Base-by-base conservation (phyloP, 1,140 invertebrate species). In the Magallana gigas region DNA sequence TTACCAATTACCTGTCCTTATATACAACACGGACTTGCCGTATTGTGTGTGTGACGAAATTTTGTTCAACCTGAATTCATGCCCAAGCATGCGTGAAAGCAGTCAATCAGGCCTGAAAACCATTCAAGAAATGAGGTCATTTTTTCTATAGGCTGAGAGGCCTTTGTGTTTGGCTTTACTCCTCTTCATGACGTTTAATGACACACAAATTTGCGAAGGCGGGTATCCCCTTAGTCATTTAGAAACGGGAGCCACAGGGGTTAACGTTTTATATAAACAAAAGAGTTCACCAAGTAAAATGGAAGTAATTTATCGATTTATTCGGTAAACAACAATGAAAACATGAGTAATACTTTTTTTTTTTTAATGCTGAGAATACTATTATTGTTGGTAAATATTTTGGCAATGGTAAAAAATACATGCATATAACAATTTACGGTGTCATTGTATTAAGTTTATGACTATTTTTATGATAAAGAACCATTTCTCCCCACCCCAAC, bases 1-100 rank as follows among this genome's bases (percentile, higher is more conserved):
- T 76, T 76, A 36, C 68, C 68, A 76, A 29, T 76, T 76, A 76
- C 68, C 68, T 18, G 68, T 23, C 23, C 36, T 18, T 76, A 36
- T 76, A 76, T 76, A 76, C 14, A 29, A 11, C 18, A 29, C 11
- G 9, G 18, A 29, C 68, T 29, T 29, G 68, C 36, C 23, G 23
- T 76, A 76, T 76, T 76, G 68, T 71, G 64, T 18, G 64, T 62
- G n/a, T 76, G 68, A 76, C 23, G 23, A 36, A 36, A 76, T 9
- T 76, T 76, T 23, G 23, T 76, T 76, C 68, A 36, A 76, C 68
- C 68, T 76, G 68, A 76, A 76, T 76, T 76, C 68, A 76, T 76
- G 68, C 68, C 68, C 29, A 76, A 29, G 68, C 68, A 76, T 76
- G 68, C 68, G 68, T 76, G 68, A 76, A 76, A 29, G 68, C 9